Evolutionary conservation across 2,113 vertebrate species (phyloP), one percentile per base, ranked within the genome.

Genomic region (Dromas ardeola): DNA sequence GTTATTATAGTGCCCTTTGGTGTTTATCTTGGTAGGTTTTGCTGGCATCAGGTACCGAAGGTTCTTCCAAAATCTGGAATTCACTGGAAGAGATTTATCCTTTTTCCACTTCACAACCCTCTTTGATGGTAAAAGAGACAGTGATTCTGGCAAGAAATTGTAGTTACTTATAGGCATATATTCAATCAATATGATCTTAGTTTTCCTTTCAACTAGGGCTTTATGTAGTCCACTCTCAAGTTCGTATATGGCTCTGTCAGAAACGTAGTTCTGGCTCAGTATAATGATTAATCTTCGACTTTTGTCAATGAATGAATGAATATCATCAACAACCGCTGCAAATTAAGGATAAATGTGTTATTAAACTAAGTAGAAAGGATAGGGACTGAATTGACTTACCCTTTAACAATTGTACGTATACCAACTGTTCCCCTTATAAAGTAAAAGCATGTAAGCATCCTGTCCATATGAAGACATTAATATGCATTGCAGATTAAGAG

Each of bases 11-110:
- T 61, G 84, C 18, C 22, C 38, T 67, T 93, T 73, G 53, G 38
- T 87, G 55, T 90, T 76, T 52, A 79, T 63, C 55, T 94, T 96
- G 52, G 62, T 43, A 34, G 88, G 78, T 69, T 98, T 98, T 7
- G 98, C 98, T 50, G 98, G 99, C 96, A 99, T 98, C 80, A 98
- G 92, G 85, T 99, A 99, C 6, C 98, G 98, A 81, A 99, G 98
- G 76, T 98, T 97, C 96, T 99, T 99, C 99, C 99, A 99, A 98
- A 99, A 99, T 76, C 95, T 96, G 55, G 99, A 99, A 85, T 98
- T 98, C 27, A 96, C 27, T 0, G 95, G 58, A 63, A 92, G 91
- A 55, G 99, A 98, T 61, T 97, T 92, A 11, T 88, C 71, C 32
- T 98, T 98, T 79, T 97, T 98, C 99, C 99, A 99, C 52, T 98